Evolutionary conservation across 2,888 invertebrate genomes (phyloP), one percentile per base, ranked within the genome.

Genomic region (Aphidius colemani): DNA sequence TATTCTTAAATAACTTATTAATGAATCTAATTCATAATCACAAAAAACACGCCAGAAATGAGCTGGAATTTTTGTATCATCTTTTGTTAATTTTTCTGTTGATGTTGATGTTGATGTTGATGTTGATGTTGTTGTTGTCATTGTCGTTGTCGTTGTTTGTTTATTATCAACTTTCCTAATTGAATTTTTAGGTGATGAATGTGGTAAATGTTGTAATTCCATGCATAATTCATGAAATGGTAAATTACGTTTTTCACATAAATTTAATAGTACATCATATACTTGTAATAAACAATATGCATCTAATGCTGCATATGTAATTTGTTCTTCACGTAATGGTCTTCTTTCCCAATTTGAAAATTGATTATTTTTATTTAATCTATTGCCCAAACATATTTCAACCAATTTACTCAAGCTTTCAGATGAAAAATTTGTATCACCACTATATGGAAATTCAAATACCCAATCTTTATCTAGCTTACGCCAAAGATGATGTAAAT

Each of bases 321-420:
- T 86, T 84, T 96, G 95, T 66, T 89, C 89, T 50, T 86, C 84
- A 56, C 94, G 84, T 59, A 96, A 78, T 8, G 95, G 95, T 70
- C 95, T 85, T 71, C 90, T 87, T 75, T 94, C 92, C 95, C 95
- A 96, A 81, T 95, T 94, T 0, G 94, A 94, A 83, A 94, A 93
- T 77, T 95, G 95, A 83, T 95, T 93, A n/a, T 89, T 88, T 82
- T 96, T 96, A 81, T 93, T 89, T 50, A 96, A 82, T 53, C 90
- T 88, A 61, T 87, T 84, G 7, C 94, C 94, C 75, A 94, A 86
- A 77, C 93, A 92, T 49, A 89, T 83, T 75, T 90, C 88, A 0
- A 93, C 91, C 64, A 95, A 83, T 68, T 89, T 89, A 74, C 89
- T 89, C 39, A 95, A 85, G 68, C 92, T 90, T 67, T 88, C 88